Evolutionary conservation across 2,888 invertebrate genomes (phyloP), one percentile per base, ranked within the genome.

Genomic region (Willowsia nigromaculata): DNA sequence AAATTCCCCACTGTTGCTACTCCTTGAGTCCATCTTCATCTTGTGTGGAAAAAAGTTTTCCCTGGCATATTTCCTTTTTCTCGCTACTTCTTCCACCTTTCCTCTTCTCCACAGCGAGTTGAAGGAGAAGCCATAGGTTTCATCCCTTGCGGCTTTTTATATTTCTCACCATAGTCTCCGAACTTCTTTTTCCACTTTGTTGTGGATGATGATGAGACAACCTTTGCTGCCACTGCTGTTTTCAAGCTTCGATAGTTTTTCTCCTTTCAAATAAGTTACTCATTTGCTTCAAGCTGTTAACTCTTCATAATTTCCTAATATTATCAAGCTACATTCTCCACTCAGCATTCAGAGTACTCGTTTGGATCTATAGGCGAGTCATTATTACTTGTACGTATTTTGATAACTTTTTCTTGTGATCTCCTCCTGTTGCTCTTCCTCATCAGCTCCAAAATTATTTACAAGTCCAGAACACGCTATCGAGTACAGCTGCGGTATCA

Each of bases 241-340:
- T 88, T 88, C 83, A 88, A 88, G 88, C 83, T 88, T 78, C 83
- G 83, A 83, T 88, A 88, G 78, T 84, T 88, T 88, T 59, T 83
- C 76, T 76, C 43, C 27, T 88, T 84, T 83, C 62, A 74, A 74
- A 74, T 74, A 74, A 74, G 9, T 27, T 74, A 40, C 68, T 68
- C 71, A 62, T 82, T 82, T 62, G 82, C 88, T 82, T 30, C 88
- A 71, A 88, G 88, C 88, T 82, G 71, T 43, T 56, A 56, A 74
- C 47, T 71, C 47, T 62, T 68, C 83, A 83, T 68, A 47, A 50
- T 68, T 68, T 83, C 18, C 68, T 71, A 22, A 37, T 22, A 78
- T 30, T 71, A 43, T n/a, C n/a, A n/a, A n/a, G n/a, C n/a, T 43
- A 43, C 40, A 11, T 43, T 43, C 7, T 22, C 56, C 7, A 9